phyloP scores from a whole-genome alignment of 2,888 invertebrate species.

The Cryptophagus acutangulus region DNA sequence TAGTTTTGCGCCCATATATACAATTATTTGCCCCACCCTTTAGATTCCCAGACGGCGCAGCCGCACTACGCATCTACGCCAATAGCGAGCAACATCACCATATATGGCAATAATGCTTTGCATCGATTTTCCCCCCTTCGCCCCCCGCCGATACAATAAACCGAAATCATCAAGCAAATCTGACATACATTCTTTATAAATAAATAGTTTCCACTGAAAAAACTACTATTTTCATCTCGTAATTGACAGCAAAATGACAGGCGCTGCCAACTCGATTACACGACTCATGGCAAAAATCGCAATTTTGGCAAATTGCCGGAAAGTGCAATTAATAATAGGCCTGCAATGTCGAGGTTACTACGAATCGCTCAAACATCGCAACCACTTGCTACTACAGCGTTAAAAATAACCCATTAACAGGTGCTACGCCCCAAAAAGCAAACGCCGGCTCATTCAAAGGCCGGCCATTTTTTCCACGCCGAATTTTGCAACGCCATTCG shows the following conservation, averaged over 20 bases:
- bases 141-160: background rate
- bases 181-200: constrained; percentile 35
- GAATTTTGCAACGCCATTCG: too few relatives aligned
- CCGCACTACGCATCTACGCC: constrained; percentile 41
- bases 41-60: constrained; percentile 27
- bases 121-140: constrained; percentile 50
- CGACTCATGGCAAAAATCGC: too few relatives aligned
- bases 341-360: too few relatives aligned
- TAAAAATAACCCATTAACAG: constrained; percentile 31
- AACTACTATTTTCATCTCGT: too few relatives aligned
- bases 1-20: constrained; percentile 48
- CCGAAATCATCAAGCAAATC: constrained; percentile 9
- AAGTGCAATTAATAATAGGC: too few relatives aligned
- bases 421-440: constrained; percentile 26
- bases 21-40: constrained; percentile 54
- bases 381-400: constrained; percentile 27
- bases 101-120: constrained; percentile 73
- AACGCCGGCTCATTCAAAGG: constrained; percentile 2
- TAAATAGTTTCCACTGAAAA: too few relatives aligned
- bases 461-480: background rate
- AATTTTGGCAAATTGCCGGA: too few relatives aligned
- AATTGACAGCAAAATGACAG: too few relatives aligned
- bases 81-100: constrained; percentile 71
- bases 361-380: too few relatives aligned
- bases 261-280: too few relatives aligned